These are phyloP conservation scores for Dolomedes plantarius DNA, from an alignment of 2,888 invertebrate genomes.

Conservation along the genomic window DNA sequence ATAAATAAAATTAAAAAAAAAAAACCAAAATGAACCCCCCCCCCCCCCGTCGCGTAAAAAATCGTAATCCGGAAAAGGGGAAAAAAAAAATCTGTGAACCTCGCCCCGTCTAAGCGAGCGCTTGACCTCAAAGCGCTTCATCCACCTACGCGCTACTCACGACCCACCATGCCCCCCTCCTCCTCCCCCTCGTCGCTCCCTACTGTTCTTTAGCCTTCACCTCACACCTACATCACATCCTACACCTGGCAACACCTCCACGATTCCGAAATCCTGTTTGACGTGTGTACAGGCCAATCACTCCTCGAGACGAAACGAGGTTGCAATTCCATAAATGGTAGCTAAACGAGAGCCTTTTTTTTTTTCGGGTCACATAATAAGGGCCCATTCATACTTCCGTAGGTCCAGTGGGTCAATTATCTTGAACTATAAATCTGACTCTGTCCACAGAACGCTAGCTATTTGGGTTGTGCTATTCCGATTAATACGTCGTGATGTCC, in stretches of 20 bases:
- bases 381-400: neutral
- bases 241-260: constrained; percentile 1
- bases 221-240: neutral
- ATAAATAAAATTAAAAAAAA: no score
- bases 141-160: neutral
- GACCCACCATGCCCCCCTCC: neutral
- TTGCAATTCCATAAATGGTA: constrained; percentile 42
- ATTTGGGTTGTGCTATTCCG: neutral
- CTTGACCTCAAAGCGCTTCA: no score
- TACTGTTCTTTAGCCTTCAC: neutral
- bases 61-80: no score
- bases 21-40: no score
- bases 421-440: constrained; percentile 8
- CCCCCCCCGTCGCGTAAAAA: no score
- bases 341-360: constrained; percentile 15
- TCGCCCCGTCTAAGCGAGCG: no score
- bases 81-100: no score
- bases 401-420: neutral
- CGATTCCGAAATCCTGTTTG: neutral
- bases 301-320: neutral
- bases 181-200: neutral
- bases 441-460: neutral
- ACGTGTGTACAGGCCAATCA: no score
- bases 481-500: no score
- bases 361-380: constrained; percentile 35